Conservation (phyloP, 2,113 vertebrate genomes). For the Indri indri region DNA sequence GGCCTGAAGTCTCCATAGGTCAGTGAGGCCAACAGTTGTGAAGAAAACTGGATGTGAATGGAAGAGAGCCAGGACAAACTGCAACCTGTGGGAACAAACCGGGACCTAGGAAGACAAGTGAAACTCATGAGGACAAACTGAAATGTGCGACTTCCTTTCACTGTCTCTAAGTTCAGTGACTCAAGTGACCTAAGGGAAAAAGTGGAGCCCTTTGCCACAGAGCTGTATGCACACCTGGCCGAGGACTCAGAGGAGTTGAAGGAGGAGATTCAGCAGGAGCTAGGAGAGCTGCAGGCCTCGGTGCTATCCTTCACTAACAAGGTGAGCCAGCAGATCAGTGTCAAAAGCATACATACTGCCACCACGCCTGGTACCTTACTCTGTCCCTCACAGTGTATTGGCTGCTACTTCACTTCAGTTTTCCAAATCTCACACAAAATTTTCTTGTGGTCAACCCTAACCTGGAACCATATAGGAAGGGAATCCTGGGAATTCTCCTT, state of each 20-base stretch:
- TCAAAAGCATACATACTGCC: background rate
- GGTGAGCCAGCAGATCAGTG: background rate
- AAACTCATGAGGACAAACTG: background rate
- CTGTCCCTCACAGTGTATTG: background rate
- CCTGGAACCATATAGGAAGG: background rate
- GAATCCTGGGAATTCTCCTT: constrained; percentile 39
- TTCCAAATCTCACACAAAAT: background rate
- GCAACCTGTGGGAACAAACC: background rate
- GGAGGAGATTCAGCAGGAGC: background rate
- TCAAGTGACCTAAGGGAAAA: background rate
- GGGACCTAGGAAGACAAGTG: background rate
- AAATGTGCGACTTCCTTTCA: background rate
- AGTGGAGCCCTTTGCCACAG: background rate
- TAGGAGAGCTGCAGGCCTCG: background rate
- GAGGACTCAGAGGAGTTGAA: background rate
- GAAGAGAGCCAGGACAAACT: background rate
- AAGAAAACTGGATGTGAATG: background rate
- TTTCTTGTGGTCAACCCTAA: constrained; percentile 26
- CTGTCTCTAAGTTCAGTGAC: background rate
- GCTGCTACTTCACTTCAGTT: constrained; percentile 23
- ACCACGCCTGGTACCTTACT: background rate
- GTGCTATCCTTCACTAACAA: background rate
- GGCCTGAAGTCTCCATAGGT: background rate
- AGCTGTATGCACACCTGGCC: background rate
- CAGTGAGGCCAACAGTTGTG: background rate